A percentile compares a stretch with the other conserved stretches of the same genome.
Conservation (phyloP, 2,888 invertebrate species). For the Lasius platythorax region DNA sequence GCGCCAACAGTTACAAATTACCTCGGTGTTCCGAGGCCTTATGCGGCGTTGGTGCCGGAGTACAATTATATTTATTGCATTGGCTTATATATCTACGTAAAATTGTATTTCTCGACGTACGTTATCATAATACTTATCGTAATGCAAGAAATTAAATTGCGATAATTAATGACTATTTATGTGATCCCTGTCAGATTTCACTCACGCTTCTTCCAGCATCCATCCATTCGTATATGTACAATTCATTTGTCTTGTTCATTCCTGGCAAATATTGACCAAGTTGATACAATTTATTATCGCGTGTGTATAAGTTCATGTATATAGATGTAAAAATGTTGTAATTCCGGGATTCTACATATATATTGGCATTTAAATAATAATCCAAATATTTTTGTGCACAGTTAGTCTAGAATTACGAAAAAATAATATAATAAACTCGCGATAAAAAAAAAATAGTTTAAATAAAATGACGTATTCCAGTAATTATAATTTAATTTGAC, state of each 20-base stretch:
- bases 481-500: background rate
- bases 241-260: slow-evolving; percentile 33
- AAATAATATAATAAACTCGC: background rate
- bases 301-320: background rate
- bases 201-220: background rate
- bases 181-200: background rate
- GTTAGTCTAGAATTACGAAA: background rate
- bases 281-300: slow-evolving; percentile 33
- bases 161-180: slow-evolving; percentile 29
- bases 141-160: slow-evolving; percentile 33
- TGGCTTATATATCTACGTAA: background rate
- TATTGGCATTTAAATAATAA: background rate
- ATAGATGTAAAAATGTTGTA: background rate
- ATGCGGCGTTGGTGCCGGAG: background rate
- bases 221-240: background rate
- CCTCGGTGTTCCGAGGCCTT: slow-evolving; percentile 11
- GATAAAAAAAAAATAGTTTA: background rate
- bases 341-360: background rate
- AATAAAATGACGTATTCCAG: background rate
- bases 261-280: slow-evolving; percentile 18
- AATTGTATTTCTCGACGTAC: slow-evolving; percentile 5
- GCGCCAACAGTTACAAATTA: slow-evolving; percentile 55
- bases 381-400: background rate
- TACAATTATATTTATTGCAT: slow-evolving; percentile 34
- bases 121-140: background rate